Evolutionary conservation across 2,113 vertebrate species (phyloP), one percentile per base, ranked within the genome.

Genomic region (Hippolais icterina): DNA sequence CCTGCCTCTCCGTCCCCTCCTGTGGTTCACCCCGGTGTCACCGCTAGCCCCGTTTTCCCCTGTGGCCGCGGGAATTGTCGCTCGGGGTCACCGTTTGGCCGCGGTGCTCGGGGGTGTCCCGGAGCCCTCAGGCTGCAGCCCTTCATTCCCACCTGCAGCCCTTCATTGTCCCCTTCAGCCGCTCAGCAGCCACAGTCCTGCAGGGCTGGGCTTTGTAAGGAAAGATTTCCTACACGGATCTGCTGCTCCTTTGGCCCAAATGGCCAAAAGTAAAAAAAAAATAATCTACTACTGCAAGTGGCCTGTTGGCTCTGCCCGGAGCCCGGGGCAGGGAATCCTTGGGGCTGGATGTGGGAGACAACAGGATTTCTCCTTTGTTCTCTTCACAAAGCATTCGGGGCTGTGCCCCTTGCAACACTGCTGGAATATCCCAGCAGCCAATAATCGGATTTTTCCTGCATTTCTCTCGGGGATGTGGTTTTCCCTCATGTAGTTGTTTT

Each of bases 251-350:
- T 12, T 19, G n/a, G 57, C 70, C 29, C 46, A 4, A 31, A 9
- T 1, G 6, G 6, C 42, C 27, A 4, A 5, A 31, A 82, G 39
- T 19, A 1, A 17, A 27, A 27, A 22, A 22, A 20, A 18, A 29
- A 35, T 25, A 29, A 35, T 25, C 16, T 27, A 0, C 12, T 5
- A 0, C 3, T 59, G 27, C 22, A 0, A 37, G 59, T 2, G 35
- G 25, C 6, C 15, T 4, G 8, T 5, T 29, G 0, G 27, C 54
- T 53, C 14, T 31, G 31, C 18, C 0, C 23, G 27, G 20, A 20
- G 59, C 44, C 54, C 20, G 2, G 37, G 3, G 11, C 31, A 50
- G 28, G 54, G 85, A 9, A 35, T 54, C 35, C 56, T 50, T 20
- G 68, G 59, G 28, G 37, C 35, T 41, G 41, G 35, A 6, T 10